These are phyloP conservation scores for Tachycineta bicolor DNA, from an alignment of 2,113 vertebrate species.

Conservation along the genomic window DNA sequence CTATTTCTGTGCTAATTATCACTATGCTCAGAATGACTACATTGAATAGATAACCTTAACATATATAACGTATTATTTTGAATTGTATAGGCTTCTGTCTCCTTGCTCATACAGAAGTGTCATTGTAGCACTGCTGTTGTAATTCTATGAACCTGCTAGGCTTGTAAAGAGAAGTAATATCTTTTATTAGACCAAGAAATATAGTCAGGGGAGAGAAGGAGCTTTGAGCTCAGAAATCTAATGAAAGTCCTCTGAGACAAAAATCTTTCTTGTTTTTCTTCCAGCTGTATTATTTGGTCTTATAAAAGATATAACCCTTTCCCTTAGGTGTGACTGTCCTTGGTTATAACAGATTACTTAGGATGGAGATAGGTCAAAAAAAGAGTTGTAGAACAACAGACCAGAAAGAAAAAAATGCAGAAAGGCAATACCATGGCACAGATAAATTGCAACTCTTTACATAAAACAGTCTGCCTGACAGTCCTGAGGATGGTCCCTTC, in stretches of 20 bases:
- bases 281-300: constrained; percentile 32
- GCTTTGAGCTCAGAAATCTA: constrained; percentile 38
- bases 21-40: background rate
- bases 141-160: background rate
- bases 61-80: background rate
- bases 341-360: background rate
- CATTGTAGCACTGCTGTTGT: background rate
- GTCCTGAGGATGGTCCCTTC: background rate
- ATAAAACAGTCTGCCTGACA: background rate
- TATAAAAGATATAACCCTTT: constrained; percentile 15
- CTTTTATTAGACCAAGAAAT: constrained; percentile 26
- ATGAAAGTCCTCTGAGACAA: constrained; percentile 35
- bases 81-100: background rate
- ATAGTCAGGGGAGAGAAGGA: background rate
- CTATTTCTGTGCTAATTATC: background rate
- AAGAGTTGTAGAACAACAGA: background rate
- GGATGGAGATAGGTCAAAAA: background rate
- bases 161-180: constrained; percentile 2
- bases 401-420: background rate
- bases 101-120: background rate
- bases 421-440: background rate
- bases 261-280: constrained; percentile 19
- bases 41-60: background rate
- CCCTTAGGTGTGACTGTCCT: background rate
- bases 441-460: background rate